Base-by-base conservation (phyloP, 1,140 invertebrate genomes). In the Lycorma delicatula region DNA sequence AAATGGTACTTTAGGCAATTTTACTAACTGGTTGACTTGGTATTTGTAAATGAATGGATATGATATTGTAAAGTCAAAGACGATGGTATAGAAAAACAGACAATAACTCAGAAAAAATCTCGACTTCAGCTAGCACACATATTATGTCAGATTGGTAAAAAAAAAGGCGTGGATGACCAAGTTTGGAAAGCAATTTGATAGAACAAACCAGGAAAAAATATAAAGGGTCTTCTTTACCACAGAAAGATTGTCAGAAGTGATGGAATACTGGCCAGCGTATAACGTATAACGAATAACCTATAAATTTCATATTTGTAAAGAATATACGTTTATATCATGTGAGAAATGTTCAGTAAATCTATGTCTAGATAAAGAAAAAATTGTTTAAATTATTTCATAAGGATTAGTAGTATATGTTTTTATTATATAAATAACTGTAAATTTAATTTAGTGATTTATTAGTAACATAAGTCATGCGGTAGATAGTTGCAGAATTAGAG, bases 301-400 rank as follows among this genome's bases (percentile, higher is more conserved):
- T 11, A 41, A 41, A 41, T 20, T 41, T 4, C 3, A 3, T 4
- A 20, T 3, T 3, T 41, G 36, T 11, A n/a, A 41, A 41, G 36
- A 20, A 41, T 41, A 4, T 11, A 41, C 36, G n/a, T 3, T 41
- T 11, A 4, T 41, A 5, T 4, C 3, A 3, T 41, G 36, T 41
- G 36, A 41, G 3, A 41, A 41, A 41, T 41, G 36, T 41, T 16
- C n/a, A 3, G 11, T 18, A 2, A 3, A 27, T n/a, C 9, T 28
- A 2, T 52, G 23, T 7, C 27, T 27, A 38, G 26, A 44, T 50
- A 31, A 44, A 11, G 23, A 61, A 52, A 48, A 47, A 23, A n/a
- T 58, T 23, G 60, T n/a, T n/a, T n/a, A n/a, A n/a, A n/a, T n/a
- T n/a, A n/a, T n/a, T n/a, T n/a, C n/a, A n/a, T n/a, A n/a, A n/a